Percentiles rank a stretch among this genome's conserved stretches.
These are phyloP conservation scores for Adoxophyes honmai DNA, from an alignment of 1,140 invertebrate species.

Conservation along the genomic window DNA sequence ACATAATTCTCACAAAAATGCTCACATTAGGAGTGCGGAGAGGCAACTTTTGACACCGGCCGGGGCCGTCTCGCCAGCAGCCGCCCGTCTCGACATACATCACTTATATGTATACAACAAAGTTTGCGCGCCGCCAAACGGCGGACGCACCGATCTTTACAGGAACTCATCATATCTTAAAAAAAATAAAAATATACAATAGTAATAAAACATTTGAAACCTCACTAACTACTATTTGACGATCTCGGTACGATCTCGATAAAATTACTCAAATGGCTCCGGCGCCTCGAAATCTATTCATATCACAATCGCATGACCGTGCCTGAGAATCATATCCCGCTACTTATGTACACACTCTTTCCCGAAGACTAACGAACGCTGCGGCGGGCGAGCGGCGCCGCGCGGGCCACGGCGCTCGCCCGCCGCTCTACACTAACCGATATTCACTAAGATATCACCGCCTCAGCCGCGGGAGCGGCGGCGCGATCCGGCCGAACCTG, in stretches of 20 bases:
- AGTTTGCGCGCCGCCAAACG: slow-evolving; percentile 43
- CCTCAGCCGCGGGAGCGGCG: slow-evolving; percentile 40
- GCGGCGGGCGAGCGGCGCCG: slow-evolving; percentile 27
- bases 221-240: slow-evolving; percentile 74
- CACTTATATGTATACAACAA: slow-evolving; percentile 67
- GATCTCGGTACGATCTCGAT: slow-evolving; percentile 68
- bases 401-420: slow-evolving; percentile 20
- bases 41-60: slow-evolving; percentile 52
- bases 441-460: slow-evolving; percentile 48
- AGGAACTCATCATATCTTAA: slow-evolving; percentile 76
- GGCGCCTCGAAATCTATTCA: slow-evolving; percentile 70
- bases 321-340: slow-evolving; percentile 73
- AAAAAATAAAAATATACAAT: slow-evolving; percentile 72
- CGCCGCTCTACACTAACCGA: slow-evolving; percentile 46
- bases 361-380: slow-evolving; percentile 42
- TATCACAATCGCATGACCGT: slow-evolving; percentile 76
- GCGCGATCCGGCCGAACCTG: slow-evolving; percentile 34
- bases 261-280: slow-evolving; percentile 68
- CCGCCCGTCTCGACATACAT: slow-evolving; percentile 40
- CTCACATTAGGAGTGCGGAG: slow-evolving; percentile 66
- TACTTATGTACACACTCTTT: slow-evolving; percentile 71
- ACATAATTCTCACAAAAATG: slow-evolving; percentile 74
- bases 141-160: slow-evolving; percentile 58
- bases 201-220: slow-evolving; percentile 76
- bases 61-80: slow-evolving; percentile 29